phyloP scores from a whole-genome alignment of 2,888 invertebrate genomes.

The Hanleya hanleyi region DNA sequence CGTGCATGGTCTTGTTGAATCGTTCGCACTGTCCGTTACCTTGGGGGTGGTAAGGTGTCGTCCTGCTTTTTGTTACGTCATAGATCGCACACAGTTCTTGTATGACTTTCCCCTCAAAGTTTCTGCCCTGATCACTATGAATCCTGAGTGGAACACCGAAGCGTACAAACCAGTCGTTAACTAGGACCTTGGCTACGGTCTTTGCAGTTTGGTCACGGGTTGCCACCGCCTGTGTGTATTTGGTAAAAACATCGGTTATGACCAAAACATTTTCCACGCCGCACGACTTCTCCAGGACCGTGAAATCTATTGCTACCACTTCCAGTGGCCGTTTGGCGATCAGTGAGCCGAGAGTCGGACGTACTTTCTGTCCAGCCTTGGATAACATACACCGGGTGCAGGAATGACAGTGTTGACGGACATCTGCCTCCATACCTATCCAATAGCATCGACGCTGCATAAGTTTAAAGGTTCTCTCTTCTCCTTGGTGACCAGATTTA shows the following conservation, averaged over 20 bases:
- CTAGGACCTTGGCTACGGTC: slow-evolving; percentile 16
- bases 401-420: neutral
- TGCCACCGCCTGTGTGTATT: slow-evolving; percentile 11
- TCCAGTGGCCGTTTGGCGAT: slow-evolving; percentile 19
- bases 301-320: slow-evolving; percentile 23
- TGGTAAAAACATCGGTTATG: slow-evolving; percentile 16
- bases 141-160: slow-evolving; percentile 13
- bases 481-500: slow-evolving; percentile 15
- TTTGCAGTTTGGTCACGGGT: slow-evolving; percentile 14
- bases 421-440: slow-evolving; percentile 20
- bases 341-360: neutral
- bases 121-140: slow-evolving; percentile 16
- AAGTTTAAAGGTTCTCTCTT: slow-evolving; percentile 13
- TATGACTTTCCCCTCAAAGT: slow-evolving; percentile 13
- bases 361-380: slow-evolving; percentile 3
- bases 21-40: slow-evolving; percentile 3
- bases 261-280: slow-evolving; percentile 22
- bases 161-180: slow-evolving; percentile 19
- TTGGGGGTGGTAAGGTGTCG: slow-evolving; percentile 14
- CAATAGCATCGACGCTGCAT: slow-evolving; percentile 19
- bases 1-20: slow-evolving; percentile 1
- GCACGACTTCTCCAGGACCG: slow-evolving; percentile 12
- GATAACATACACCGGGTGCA: slow-evolving; percentile 21
- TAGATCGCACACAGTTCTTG: slow-evolving; percentile 12
- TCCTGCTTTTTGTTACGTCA: neutral